These are phyloP conservation scores for Arvicanthis niloticus DNA, from an alignment of 2,113 vertebrate genomes.

Conservation along the genomic window DNA sequence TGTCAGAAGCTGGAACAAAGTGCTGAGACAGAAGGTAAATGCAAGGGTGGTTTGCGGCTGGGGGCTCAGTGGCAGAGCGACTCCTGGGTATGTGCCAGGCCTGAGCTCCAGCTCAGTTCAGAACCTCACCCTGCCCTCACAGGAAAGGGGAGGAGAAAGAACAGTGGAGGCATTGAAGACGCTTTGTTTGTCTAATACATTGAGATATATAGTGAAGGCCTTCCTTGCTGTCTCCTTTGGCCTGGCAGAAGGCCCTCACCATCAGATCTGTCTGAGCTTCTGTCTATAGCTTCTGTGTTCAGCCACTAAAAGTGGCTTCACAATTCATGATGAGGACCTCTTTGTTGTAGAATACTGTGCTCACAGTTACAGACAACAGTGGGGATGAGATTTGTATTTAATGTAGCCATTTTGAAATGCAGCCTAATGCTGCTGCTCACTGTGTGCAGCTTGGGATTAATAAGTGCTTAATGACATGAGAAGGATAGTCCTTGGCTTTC, in stretches of 20 bases:
- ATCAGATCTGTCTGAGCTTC: not conserved
- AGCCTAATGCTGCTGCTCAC: not conserved
- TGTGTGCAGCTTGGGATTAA: not conserved
- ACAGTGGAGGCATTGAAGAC: not conserved
- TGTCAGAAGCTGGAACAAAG: not conserved
- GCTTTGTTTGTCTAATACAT: conserved; percentile 44
- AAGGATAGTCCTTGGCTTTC: not conserved
- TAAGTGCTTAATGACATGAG: not conserved
- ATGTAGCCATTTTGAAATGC: not conserved
- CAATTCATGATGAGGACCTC: conserved; percentile 1
- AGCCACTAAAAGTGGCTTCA: not conserved
- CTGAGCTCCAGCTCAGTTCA: not conserved
- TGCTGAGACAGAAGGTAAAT: not conserved
- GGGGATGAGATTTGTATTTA: conserved; percentile 27
- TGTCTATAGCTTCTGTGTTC: not conserved
- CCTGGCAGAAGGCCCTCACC: not conserved
- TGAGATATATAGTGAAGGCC: not conserved
- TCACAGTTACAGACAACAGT: conserved; percentile 20
- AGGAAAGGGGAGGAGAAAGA: not conserved
- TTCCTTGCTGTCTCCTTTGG: not conserved
- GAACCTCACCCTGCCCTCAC: not conserved
- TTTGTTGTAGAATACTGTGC: conserved; percentile 18
- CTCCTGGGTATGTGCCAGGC: not conserved
- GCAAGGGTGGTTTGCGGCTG: not conserved
- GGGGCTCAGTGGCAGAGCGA: not conserved